Conservation (phyloP, 2,113 vertebrate species). For the Echinops telfairi region DNA sequence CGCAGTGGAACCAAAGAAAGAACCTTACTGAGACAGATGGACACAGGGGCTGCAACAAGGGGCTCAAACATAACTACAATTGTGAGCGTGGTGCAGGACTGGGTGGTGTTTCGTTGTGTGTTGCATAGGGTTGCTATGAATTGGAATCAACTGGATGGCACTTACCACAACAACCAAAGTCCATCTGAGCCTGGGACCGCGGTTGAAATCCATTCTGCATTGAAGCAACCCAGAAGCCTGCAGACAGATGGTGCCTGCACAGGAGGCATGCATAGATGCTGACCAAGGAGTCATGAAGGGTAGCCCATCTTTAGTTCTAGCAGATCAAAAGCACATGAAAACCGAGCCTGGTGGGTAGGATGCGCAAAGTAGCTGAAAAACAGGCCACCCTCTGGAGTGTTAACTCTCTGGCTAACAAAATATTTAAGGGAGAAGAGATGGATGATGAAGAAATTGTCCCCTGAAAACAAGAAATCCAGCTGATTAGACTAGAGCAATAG, state of each 20-base stretch:
- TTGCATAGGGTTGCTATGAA: no score
- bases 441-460: neutral
- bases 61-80: no score
- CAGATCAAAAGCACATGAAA: neutral
- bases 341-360: neutral
- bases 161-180: neutral
- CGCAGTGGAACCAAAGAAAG: no score
- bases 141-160: no score
- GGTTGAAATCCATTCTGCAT: neutral
- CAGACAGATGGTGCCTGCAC: neutral
- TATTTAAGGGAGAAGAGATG: neutral
- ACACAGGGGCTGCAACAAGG: no score
- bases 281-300: neutral
- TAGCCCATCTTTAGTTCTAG: neutral
- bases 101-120: no score
- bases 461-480: neutral
- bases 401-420: constrained; percentile 8
- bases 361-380: neutral
- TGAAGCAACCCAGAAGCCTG: neutral
- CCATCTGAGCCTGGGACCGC: neutral
- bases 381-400: neutral
- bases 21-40: no score
- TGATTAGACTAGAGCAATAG: neutral
- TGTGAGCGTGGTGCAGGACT: no score
- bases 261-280: neutral